A percentile compares a stretch with the other conserved stretches of the same genome.
These are phyloP conservation scores for Drosophila parabipectinata DNA, from an alignment of 1,140 invertebrate genomes.

Conservation along the genomic window DNA sequence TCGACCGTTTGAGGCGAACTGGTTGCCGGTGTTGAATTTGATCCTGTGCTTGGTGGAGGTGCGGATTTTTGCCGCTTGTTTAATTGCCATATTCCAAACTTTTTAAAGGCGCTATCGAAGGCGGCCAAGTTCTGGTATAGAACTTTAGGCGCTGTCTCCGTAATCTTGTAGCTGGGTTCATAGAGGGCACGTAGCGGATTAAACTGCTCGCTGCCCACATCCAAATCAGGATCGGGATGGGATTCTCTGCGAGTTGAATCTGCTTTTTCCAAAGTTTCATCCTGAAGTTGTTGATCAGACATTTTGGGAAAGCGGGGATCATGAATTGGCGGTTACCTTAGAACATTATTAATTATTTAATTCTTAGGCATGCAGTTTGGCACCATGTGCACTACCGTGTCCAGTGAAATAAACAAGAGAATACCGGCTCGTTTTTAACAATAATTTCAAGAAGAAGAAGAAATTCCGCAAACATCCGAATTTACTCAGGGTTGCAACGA, in stretches of 20 bases:
- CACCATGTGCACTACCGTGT: too few relatives aligned
- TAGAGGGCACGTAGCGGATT: constrained; percentile 88
- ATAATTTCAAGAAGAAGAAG: not conserved
- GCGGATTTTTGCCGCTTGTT: constrained; percentile 51
- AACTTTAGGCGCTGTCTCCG: constrained; percentile 74
- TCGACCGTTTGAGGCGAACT: not conserved
- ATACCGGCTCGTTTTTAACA: too few relatives aligned
- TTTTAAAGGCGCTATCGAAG: constrained; percentile 69
- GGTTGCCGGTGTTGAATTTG: not conserved
- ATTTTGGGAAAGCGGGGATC: not conserved
- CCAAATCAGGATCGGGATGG: constrained; percentile 83
- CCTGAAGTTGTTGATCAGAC: not conserved
- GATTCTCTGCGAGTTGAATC: not conserved
- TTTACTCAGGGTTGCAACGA: not conserved
- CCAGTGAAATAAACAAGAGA: constrained; percentile 8
- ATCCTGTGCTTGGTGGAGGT: not conserved
- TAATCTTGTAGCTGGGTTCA: constrained; percentile 85
- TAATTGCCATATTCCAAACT: constrained; percentile 65
- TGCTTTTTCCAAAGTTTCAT: not conserved
- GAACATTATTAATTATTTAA: too few relatives aligned
- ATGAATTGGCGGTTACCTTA: not conserved
- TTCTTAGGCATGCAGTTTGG: too few relatives aligned
- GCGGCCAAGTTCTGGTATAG: constrained; percentile 77
- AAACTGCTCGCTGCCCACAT: constrained; percentile 87
- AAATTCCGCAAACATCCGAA: not conserved